Evolutionary conservation across 2,797 vertebrate genomes (phyloP).

Genomic region (Rhincodon typus): DNA sequence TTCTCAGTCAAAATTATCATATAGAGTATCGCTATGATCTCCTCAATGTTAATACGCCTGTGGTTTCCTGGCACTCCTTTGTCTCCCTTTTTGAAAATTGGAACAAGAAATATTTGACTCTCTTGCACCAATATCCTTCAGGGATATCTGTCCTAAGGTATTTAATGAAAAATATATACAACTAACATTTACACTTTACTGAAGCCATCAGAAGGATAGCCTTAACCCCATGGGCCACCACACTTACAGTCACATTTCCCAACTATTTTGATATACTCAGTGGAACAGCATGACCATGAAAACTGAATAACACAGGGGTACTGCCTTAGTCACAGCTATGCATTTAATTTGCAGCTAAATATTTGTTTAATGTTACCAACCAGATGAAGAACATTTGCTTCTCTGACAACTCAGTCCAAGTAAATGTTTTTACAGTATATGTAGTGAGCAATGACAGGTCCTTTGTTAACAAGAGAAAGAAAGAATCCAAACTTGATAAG

Average conservation of each 20-base stretch:
- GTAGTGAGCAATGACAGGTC: neutral
- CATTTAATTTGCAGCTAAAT: conserved; percentile 5
- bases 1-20: neutral
- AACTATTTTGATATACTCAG: neutral
- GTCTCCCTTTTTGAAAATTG: neutral
- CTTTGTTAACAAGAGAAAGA: neutral
- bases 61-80: neutral
- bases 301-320: conserved; percentile 4
- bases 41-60: neutral
- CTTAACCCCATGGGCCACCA: neutral
- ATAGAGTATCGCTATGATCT: neutral
- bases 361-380: conserved; percentile 13
- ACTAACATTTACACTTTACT: neutral
- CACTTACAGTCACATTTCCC: neutral
- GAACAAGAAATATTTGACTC: neutral
- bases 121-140: too few species aligned
- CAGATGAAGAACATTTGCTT: conserved; percentile 24
- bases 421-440: neutral
- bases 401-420: conserved; percentile 11
- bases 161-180: neutral
- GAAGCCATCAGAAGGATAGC: neutral
- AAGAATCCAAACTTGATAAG: neutral
- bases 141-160: neutral
- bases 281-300: neutral
- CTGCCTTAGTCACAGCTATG: neutral